Evolutionary conservation across 2,888 invertebrate species (phyloP).

Genomic region (Scelioninae gen. 1): DNA sequence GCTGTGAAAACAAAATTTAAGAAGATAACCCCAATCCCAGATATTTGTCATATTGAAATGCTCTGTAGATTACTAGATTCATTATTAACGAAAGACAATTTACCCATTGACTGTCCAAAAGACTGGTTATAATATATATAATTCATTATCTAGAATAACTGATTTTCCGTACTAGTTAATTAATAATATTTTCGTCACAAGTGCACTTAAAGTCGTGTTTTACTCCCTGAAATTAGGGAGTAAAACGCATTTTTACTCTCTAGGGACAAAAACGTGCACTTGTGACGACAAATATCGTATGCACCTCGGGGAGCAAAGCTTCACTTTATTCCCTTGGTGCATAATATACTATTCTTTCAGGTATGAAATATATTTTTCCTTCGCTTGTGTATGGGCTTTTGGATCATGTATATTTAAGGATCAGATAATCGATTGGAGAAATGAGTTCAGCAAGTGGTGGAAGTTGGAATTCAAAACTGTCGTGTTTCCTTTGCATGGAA

Average conservation of each 20-base stretch:
- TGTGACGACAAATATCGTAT: too few species aligned
- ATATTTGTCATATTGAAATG: constrained; percentile 95
- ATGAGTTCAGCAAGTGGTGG: constrained; percentile 98
- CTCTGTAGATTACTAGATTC: constrained; percentile 94
- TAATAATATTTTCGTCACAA: too few species aligned
- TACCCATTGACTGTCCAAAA: constrained; percentile 95
- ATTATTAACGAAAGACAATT: constrained; percentile 91
- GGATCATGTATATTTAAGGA: constrained; percentile 96
- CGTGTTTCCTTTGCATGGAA: constrained; percentile 93
- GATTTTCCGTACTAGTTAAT: constrained; percentile 21
- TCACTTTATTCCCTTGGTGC: too few species aligned
- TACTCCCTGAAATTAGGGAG: too few species aligned
- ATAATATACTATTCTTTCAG: too few species aligned
- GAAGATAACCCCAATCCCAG: constrained; percentile 95
- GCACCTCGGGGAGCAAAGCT: too few species aligned
- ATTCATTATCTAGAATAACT: too few species aligned
- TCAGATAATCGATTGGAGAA: constrained; percentile 95
- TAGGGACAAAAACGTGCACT: too few species aligned
- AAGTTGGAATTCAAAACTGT: constrained; percentile 95
- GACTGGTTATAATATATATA: too few species aligned
- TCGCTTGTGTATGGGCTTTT: constrained; percentile 96
- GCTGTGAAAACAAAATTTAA: constrained; percentile 90
- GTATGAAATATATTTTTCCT: constrained; percentile 97
- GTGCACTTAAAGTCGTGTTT: too few species aligned
- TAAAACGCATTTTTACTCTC: too few species aligned